phyloP scores from a whole-genome alignment of 2,797 vertebrate species.

The Sus cebifrons region DNA sequence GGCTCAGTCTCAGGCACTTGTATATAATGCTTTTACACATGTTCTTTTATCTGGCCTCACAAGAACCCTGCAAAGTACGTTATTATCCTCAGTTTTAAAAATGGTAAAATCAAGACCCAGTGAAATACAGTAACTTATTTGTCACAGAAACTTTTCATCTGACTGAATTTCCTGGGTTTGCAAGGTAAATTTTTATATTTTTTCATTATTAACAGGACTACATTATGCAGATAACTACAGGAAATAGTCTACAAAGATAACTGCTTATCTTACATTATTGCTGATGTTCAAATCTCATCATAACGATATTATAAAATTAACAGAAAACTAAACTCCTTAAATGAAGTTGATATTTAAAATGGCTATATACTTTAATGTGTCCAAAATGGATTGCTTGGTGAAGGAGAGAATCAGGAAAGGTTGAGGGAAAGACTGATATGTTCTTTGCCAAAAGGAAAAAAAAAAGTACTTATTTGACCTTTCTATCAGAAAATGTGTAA shows the following conservation, averaged over 20 bases:
- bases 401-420: neutral
- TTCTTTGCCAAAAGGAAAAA: neutral
- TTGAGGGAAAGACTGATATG: neutral
- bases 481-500: neutral
- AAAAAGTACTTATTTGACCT: neutral
- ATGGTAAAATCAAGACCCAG: neutral
- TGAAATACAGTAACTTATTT: neutral
- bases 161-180: neutral
- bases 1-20: neutral
- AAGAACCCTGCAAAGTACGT: conserved; percentile 79
- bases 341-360: conserved; percentile 50
- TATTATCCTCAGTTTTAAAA: neutral
- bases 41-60: conserved; percentile 16
- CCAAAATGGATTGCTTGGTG: neutral
- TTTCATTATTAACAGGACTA: neutral
- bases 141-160: conserved; percentile 23
- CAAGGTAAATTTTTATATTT: neutral
- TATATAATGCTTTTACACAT: neutral
- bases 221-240: neutral
- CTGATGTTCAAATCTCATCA: neutral
- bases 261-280: neutral
- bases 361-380: neutral
- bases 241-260: neutral
- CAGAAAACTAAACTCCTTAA: conserved; percentile 40
- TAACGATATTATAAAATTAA: conserved; percentile 8